Base-by-base conservation (phyloP, 1,140 invertebrate genomes). In the Cecropterus lyciades region DNA sequence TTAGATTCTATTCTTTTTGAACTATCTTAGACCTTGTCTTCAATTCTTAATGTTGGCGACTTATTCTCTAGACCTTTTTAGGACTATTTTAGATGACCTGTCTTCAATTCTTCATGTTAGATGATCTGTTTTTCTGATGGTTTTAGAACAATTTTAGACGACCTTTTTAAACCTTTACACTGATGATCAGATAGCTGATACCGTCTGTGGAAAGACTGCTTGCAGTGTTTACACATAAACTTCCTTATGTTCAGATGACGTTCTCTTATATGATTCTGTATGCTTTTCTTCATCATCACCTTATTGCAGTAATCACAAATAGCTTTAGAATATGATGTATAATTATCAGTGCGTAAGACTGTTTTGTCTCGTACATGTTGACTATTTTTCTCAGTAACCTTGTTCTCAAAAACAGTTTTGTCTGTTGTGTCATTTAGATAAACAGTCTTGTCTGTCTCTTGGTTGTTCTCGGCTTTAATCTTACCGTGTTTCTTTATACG, bases 201-300 rank as follows among this genome's bases (percentile, higher is more conserved):
- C 16, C 77, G 72, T 6, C 82, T 51, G 2, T 66, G 73, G 49
- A 84, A 88, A 0, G 15, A 52, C 10, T 40, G 46, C 0, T 72
- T 66, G 11, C 85, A 88, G 7, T 53, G 51, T 0, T 68, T 16
- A 56, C 85, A 88, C 11, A 46, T 65, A 69, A 82, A 84, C 20
- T 68, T 77, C n/a, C 73, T 70, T 5, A 83, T 42, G 14, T 80
- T 75, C 24, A 80, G 70, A 72, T 89, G 87, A 9, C 60, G 59
- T 13, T 87, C 87, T 2, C 67, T 66, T 6, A 89, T 86, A 33
- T 89, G 87, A 2, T 57, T 53, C 15, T 51, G 46, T 0, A 89
- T 52, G 55, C 84, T 89, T 46, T 89, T 89, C 42, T 87, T 87
- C 11, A 85, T 45, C 87, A 89, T 89, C 27, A 81, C 76, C 13